Evolutionary conservation across 2,888 invertebrate species (phyloP).

Genomic region (Chymomyza amoena): DNA sequence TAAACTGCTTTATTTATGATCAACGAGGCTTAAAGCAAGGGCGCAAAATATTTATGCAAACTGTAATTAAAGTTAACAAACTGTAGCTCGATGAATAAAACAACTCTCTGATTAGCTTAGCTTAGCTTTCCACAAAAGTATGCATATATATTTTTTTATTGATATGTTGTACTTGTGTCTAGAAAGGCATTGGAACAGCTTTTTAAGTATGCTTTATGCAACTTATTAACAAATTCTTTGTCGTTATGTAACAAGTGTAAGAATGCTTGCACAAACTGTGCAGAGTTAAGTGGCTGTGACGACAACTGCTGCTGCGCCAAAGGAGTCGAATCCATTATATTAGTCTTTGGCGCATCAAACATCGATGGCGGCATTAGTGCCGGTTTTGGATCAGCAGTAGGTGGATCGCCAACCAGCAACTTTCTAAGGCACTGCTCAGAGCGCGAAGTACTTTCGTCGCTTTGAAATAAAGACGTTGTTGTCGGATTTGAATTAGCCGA

Average conservation of each 20-base stretch:
- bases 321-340: constrained; percentile 22
- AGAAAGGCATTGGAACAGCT: constrained; percentile 80
- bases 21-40: too few species aligned
- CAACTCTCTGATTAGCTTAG: not conserved
- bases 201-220: constrained; percentile 95
- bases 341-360: constrained; percentile 83
- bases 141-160: constrained; percentile 51
- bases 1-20: too few species aligned
- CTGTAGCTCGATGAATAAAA: not conserved
- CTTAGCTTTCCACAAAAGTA: not conserved
- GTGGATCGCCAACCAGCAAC: constrained; percentile 51
- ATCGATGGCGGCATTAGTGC: constrained; percentile 92
- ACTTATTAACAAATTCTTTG: constrained; percentile 90
- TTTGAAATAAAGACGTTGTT: constrained; percentile 39
- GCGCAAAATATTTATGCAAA: not conserved
- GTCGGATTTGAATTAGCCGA: constrained; percentile 7
- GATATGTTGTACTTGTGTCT: constrained; percentile 63
- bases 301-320: constrained; percentile 66
- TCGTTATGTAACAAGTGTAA: constrained; percentile 92
- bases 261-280: constrained; percentile 93
- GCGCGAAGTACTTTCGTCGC: constrained; percentile 38
- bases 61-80: not conserved
- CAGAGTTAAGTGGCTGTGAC: constrained; percentile 87
- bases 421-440: constrained; percentile 50
- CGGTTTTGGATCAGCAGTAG: constrained; percentile 81